phyloP scores from a whole-genome alignment of 2,888 invertebrate genomes.

The Trichopria drosophilae region DNA sequence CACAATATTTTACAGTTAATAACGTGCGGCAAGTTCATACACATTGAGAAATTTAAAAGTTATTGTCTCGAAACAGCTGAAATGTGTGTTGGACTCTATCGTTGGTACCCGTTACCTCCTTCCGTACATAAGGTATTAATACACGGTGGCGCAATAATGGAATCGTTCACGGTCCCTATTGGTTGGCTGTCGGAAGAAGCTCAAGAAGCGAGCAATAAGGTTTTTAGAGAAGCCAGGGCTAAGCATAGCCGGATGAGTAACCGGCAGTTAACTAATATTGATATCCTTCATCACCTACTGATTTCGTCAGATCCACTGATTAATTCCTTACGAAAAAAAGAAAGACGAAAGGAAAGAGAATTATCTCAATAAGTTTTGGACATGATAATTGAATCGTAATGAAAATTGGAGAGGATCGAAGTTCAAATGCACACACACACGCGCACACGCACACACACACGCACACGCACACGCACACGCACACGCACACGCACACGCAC shows the following conservation, averaged over 20 bases:
- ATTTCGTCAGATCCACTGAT: slow-evolving; percentile 18
- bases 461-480: too few relatives aligned
- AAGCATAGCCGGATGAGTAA: slow-evolving; percentile 12
- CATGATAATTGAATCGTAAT: too few relatives aligned
- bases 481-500: too few relatives aligned
- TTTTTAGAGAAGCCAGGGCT: slow-evolving; percentile 1
- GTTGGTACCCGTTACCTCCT: slow-evolving; percentile 36
- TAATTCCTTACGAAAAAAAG: too few relatives aligned
- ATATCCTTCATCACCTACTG: slow-evolving; percentile 16
- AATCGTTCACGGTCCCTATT: slow-evolving; percentile 14
- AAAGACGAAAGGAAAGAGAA: too few relatives aligned
- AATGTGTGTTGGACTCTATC: slow-evolving; percentile 23
- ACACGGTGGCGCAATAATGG: slow-evolving; percentile 28
- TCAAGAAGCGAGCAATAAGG: slow-evolving; percentile 20
- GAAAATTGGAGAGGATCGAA: too few relatives aligned
- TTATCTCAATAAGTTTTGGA: too few relatives aligned
- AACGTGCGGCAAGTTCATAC: slow-evolving; percentile 15
- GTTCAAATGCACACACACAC: too few relatives aligned
- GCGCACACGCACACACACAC: too few relatives aligned
- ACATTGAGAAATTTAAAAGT: slow-evolving; percentile 20
- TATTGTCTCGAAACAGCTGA: slow-evolving; percentile 29
- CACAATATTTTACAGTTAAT: slow-evolving; percentile 23
- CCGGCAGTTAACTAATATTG: slow-evolving; percentile 9
- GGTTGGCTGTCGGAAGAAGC: slow-evolving; percentile 28
- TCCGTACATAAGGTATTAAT: slow-evolving; percentile 33